Conservation (phyloP, 2,113 vertebrate genomes). For the Ranitomeya imitator region DNA sequence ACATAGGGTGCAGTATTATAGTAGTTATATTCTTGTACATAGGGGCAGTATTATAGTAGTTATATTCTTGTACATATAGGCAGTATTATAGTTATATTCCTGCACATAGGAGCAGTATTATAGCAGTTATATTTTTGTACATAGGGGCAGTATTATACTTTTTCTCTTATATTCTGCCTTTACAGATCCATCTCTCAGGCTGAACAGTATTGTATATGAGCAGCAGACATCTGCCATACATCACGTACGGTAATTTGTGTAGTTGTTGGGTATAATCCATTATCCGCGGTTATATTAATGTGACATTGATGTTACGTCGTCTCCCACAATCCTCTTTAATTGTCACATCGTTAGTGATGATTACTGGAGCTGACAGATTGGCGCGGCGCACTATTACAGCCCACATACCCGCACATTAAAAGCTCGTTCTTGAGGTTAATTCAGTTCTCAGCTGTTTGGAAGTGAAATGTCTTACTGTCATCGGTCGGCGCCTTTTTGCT, state of each 20-base stretch:
- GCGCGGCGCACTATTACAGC: neutral
- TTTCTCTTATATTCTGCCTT: too few species aligned
- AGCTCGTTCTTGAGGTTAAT: neutral
- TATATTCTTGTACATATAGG: too few species aligned
- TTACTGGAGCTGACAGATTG: neutral
- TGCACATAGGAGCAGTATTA: too few species aligned
- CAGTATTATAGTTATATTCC: too few species aligned
- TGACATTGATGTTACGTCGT: neutral
- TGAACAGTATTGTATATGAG: neutral
- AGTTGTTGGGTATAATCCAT: neutral
- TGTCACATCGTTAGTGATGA: neutral
- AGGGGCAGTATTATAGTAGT: too few species aligned
- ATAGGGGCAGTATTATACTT: neutral
- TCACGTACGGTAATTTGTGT: neutral
- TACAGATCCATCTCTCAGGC: too few species aligned
- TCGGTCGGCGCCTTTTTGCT: neutral
- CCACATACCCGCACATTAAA: neutral
- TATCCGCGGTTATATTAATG: neutral
- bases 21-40: too few species aligned
- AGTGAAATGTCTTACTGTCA: slow-evolving; percentile 3
- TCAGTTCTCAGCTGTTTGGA: neutral
- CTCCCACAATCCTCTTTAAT: neutral
- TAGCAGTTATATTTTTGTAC: too few species aligned
- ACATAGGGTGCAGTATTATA: too few species aligned
- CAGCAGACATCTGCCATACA: neutral